A percentile compares a stretch with the other conserved stretches of the same genome.
These are phyloP conservation scores for Saturnia japonica DNA, from an alignment of 2,888 invertebrate species.

Conservation along the genomic window DNA sequence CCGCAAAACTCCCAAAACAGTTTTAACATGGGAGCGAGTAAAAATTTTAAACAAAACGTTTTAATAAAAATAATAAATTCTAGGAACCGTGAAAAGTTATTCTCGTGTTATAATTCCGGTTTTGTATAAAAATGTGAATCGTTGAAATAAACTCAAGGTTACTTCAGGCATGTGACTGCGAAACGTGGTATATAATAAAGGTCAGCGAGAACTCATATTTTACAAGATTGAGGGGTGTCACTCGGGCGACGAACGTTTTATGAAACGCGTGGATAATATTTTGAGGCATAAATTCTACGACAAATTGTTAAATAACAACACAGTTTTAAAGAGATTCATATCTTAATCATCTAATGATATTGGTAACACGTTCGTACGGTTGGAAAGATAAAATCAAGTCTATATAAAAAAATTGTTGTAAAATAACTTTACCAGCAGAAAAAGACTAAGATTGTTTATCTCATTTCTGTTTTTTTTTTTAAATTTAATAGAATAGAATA, in stretches of 20 bases:
- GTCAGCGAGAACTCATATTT: constrained; percentile 22
- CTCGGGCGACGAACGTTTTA: not conserved
- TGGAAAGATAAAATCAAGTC: too few species aligned
- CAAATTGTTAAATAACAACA: not conserved
- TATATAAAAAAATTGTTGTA: too few species aligned
- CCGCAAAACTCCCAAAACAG: too few species aligned
- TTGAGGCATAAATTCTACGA: not conserved
- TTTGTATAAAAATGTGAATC: constrained; percentile 1
- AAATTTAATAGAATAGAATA: too few species aligned
- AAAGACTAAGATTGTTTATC: too few species aligned
- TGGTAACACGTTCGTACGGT: too few species aligned
- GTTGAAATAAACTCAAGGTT: constrained; percentile 29
- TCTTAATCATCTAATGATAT: too few species aligned
- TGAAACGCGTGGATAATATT: not conserved
- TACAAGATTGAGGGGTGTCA: constrained; percentile 1
- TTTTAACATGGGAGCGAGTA: too few species aligned
- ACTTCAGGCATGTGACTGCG: constrained; percentile 32
- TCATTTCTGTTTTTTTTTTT: too few species aligned
- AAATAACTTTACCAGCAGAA: too few species aligned
- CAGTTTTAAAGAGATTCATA: too few species aligned
- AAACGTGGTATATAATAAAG: constrained; percentile 34
- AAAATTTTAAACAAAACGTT: not conserved
- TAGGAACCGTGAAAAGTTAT: constrained; percentile 1
- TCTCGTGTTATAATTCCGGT: constrained; percentile 3
- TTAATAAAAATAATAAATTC: not conserved